Percentiles rank a stretch among this genome's conserved stretches.
Conservation (phyloP, 2,888 invertebrate genomes). For the Lucinisca nassula region DNA sequence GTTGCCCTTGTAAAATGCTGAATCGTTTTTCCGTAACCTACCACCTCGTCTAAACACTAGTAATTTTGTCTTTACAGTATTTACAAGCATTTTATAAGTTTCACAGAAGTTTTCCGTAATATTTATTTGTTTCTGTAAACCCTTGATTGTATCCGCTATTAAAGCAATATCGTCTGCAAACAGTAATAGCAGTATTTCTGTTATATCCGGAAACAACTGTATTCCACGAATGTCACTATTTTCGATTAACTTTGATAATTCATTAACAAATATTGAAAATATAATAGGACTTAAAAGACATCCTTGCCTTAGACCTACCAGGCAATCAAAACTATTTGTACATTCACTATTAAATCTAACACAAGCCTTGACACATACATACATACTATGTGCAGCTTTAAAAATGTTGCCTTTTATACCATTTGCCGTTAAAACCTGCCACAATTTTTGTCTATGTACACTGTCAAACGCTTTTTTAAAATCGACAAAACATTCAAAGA, state of each 20-base stretch:
- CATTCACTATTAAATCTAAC: not conserved
- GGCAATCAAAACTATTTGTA: not conserved
- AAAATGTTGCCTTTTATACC: conserved; percentile 5
- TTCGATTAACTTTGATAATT: not conserved
- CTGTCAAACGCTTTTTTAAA: conserved; percentile 32
- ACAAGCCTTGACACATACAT: not conserved
- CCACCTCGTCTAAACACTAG: conserved; percentile 16
- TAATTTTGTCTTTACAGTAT: conserved; percentile 11
- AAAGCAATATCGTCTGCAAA: conserved; percentile 42
- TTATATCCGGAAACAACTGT: not conserved
- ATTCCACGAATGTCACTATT: not conserved
- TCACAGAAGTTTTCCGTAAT: conserved; percentile 30
- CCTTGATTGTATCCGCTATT: conserved; percentile 38
- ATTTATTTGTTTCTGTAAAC: conserved; percentile 49
- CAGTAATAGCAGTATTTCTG: not conserved
- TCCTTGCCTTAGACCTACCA: not conserved
- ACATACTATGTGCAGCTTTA: not conserved
- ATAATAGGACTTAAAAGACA: conserved; percentile 1
- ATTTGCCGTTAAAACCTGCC: not conserved
- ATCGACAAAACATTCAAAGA: conserved; percentile 33
- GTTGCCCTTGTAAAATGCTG: conserved; percentile 33
- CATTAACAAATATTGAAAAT: conserved; percentile 40
- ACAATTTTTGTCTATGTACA: conserved; percentile 14
- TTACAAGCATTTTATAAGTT: conserved; percentile 21
- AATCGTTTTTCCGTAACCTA: conserved; percentile 11